Evolutionary conservation across 2,888 invertebrate genomes (phyloP).

Genomic region (Lagria hirta): DNA sequence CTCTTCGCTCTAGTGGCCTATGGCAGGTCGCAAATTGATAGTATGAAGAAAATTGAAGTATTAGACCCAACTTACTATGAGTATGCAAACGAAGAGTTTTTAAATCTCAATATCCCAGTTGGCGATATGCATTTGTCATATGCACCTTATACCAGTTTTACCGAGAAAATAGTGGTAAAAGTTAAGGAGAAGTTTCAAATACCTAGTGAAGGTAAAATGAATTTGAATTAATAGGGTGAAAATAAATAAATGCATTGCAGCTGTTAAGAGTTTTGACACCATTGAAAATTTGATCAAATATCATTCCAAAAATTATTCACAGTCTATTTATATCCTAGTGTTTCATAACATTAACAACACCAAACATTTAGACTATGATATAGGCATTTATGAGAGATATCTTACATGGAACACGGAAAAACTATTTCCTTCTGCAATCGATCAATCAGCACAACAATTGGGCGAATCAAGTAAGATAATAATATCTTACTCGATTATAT

Average conservation of each 20-base stretch:
- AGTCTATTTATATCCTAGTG: too few relatives aligned
- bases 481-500: too few relatives aligned
- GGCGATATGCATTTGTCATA: constrained; percentile 39
- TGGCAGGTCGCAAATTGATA: constrained; percentile 44
- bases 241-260: constrained; percentile 4
- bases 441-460: too few relatives aligned
- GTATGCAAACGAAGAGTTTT: constrained; percentile 19
- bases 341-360: too few relatives aligned
- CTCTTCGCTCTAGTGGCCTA: constrained; percentile 49
- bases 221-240: constrained; percentile 4
- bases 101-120: constrained; percentile 25
- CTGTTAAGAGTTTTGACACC: neutral
- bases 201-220: constrained; percentile 42
- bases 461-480: constrained; percentile 5
- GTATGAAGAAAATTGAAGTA: constrained; percentile 44
- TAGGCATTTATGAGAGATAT: constrained; percentile 41
- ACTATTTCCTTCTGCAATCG: constrained; percentile 18
- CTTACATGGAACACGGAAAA: constrained; percentile 39
- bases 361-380: constrained; percentile 41
- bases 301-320: constrained; percentile 2
- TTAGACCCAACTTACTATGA: constrained; percentile 40
- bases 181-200: constrained; percentile 43
- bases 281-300: neutral
- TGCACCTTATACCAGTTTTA: constrained; percentile 43
- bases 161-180: constrained; percentile 40